phyloP scores from a whole-genome alignment of 2,888 invertebrate genomes.

The Pyrrhopygopsis socrates region DNA sequence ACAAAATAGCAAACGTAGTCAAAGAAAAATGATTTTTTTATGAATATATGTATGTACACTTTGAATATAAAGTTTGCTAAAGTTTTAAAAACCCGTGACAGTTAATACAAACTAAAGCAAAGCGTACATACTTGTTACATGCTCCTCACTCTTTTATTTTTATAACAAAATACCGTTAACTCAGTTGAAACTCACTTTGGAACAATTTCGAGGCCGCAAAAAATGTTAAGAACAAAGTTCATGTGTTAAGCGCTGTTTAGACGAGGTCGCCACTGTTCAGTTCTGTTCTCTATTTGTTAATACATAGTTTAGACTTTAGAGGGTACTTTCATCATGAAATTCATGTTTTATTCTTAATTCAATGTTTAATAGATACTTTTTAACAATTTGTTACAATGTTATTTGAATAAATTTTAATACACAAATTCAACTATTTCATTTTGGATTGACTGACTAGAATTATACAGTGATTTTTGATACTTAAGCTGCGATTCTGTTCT shows the following conservation, averaged over 20 bases:
- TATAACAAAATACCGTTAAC: conserved; percentile 39
- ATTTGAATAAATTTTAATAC: too few species aligned
- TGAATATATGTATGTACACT: too few species aligned
- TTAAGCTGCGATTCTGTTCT: too few species aligned
- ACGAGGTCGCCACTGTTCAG: conserved; percentile 41
- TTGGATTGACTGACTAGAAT: too few species aligned
- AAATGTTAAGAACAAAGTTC: conserved; percentile 49
- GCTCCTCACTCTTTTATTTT: conserved; percentile 38
- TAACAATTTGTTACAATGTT: too few species aligned
- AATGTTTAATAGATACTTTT: too few species aligned
- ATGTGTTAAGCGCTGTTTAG: conserved; percentile 45
- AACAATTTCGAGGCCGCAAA: conserved; percentile 51
- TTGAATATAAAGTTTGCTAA: neutral
- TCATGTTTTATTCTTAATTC: neutral
- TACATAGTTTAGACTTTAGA: conserved; percentile 14
- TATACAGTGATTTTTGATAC: too few species aligned
- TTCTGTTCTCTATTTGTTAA: conserved; percentile 15
- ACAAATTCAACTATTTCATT: too few species aligned
- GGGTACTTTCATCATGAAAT: neutral
- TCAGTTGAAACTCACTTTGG: conserved; percentile 49
- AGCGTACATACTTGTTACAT: conserved; percentile 28
- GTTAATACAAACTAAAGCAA: conserved; percentile 18
- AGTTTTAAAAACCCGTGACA: neutral
- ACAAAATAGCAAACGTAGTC: too few species aligned
- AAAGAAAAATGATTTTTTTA: too few species aligned